Percentiles rank a stretch among this genome's conserved stretches.
Evolutionary conservation across 2,113 vertebrate species (phyloP).

Genomic region (Lethenteron camtschaticum): DNA sequence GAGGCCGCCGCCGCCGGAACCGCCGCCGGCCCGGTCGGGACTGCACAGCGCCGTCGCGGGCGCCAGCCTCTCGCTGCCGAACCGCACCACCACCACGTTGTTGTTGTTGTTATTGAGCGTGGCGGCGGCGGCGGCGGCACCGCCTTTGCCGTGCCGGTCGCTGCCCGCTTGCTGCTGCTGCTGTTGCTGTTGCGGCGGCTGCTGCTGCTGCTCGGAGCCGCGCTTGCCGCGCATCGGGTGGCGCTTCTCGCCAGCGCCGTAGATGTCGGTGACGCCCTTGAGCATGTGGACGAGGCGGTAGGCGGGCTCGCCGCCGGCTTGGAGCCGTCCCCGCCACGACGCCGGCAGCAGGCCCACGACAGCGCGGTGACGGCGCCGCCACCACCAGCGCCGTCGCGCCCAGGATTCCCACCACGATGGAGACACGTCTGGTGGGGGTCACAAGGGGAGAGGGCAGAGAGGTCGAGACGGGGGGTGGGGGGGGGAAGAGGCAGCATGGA

Average conservation of each 20-base stretch:
- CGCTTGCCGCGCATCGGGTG: slow-evolving; percentile 21
- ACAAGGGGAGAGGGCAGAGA: not conserved
- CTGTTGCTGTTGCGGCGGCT: slow-evolving; percentile 28
- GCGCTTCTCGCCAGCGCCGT: slow-evolving; percentile 49
- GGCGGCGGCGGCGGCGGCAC: too few species aligned
- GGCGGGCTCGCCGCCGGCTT: slow-evolving; percentile 69
- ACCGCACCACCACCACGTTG: slow-evolving; percentile 21
- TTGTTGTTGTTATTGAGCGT: slow-evolving; percentile 42
- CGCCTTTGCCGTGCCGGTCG: slow-evolving; percentile 66
- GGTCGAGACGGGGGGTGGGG: not conserved
- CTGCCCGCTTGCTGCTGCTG: slow-evolving; percentile 74
- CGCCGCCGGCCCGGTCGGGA: too few species aligned
- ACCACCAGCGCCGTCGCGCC: slow-evolving; percentile 85
- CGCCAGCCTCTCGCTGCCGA: too few species aligned
- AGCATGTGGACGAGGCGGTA: slow-evolving; percentile 98
- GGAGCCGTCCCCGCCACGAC: slow-evolving; percentile 34
- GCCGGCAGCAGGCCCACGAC: slow-evolving; percentile 93
- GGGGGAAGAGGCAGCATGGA: not conserved
- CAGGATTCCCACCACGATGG: slow-evolving; percentile 60
- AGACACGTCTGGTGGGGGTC: slow-evolving; percentile 39
- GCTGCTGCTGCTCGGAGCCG: slow-evolving; percentile 19
- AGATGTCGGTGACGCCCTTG: slow-evolving; percentile 90
- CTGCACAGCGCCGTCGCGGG: too few species aligned
- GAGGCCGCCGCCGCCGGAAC: too few species aligned
- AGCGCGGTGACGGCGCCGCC: slow-evolving; percentile 50